A percentile compares a stretch with the other conserved stretches of the same genome.
phyloP scores from a whole-genome alignment of 2,113 vertebrate species.

The Strix aluco region DNA sequence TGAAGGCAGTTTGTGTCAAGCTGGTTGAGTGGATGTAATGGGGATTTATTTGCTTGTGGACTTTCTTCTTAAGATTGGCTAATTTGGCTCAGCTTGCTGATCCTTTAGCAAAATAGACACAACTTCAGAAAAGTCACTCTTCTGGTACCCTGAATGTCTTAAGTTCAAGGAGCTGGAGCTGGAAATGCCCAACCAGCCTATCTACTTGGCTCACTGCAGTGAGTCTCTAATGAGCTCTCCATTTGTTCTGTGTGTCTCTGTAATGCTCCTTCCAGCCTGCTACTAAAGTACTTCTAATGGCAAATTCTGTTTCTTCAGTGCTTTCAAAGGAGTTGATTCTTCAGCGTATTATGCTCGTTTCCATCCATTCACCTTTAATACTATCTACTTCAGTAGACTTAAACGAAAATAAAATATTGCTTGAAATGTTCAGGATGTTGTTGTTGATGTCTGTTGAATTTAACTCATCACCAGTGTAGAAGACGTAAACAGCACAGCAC shows the following conservation, averaged over 20 bases:
- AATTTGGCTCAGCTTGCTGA: background rate
- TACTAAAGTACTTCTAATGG: background rate
- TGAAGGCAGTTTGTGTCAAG: background rate
- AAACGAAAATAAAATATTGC: slow-evolving; percentile 32
- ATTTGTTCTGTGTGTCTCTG: background rate
- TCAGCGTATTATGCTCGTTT: background rate
- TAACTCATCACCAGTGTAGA: slow-evolving; percentile 19
- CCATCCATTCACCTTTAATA: background rate
- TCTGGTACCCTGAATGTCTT: background rate
- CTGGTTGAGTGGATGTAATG: background rate
- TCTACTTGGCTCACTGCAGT: background rate
- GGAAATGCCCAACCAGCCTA: background rate
- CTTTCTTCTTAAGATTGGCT: background rate
- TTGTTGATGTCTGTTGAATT: slow-evolving; percentile 49
- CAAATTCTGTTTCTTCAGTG: background rate
- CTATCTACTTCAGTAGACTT: background rate
- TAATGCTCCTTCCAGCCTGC: background rate
- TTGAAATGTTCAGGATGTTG: slow-evolving; percentile 24
- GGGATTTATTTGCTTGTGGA: background rate
- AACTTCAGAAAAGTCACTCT: background rate
- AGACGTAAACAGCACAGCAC: slow-evolving; percentile 21
- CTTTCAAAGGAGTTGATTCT: slow-evolving; percentile 22
- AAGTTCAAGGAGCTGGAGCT: background rate
- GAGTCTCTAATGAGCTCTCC: background rate
- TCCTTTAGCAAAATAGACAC: background rate